Percentiles rank a stretch among this genome's conserved stretches.
Evolutionary conservation across 2,797 vertebrate genomes (phyloP).

Genomic region (Rhyacichthys aspro): DNA sequence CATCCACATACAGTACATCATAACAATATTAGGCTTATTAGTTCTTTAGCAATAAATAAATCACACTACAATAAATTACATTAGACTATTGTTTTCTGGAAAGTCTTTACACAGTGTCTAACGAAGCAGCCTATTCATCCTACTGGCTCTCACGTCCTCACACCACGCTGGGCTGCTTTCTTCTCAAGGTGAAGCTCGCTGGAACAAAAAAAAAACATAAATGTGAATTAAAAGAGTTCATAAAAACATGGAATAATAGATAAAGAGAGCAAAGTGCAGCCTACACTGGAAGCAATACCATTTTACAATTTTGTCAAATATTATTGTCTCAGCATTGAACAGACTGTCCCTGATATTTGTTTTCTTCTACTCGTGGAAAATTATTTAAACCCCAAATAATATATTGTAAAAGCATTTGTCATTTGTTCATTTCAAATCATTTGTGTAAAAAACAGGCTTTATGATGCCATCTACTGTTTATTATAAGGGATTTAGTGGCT

Average conservation of each 20-base stretch:
- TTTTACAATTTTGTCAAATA: too few relatives aligned
- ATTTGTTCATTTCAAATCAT: too few relatives aligned
- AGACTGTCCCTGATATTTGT: too few relatives aligned
- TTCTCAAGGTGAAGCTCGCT: conserved; percentile 18
- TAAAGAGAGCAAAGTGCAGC: not conserved
- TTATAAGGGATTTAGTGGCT: too few relatives aligned
- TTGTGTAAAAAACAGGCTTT: too few relatives aligned
- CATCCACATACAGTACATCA: conserved; percentile 32
- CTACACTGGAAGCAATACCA: too few relatives aligned
- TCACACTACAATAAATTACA: conserved; percentile 79
- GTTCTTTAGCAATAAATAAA: conserved; percentile 74
- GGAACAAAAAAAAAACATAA: conserved; percentile 1
- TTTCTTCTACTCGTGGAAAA: too few relatives aligned
- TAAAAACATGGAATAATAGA: not conserved
- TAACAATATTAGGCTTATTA: not conserved
- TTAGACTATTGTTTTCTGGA: conserved; percentile 45
- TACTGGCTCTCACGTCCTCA: conserved; percentile 12
- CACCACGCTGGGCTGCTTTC: conserved; percentile 16
- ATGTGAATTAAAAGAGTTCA: too few relatives aligned
- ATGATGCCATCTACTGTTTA: too few relatives aligned
- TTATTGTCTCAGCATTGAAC: too few relatives aligned
- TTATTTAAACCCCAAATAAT: too few relatives aligned
- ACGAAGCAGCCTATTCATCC: conserved; percentile 38
- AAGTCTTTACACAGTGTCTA: conserved; percentile 47
- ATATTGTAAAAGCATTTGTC: too few relatives aligned